Conservation (phyloP, 2,888 invertebrate genomes). For the Callyntrura sp. region DNA sequence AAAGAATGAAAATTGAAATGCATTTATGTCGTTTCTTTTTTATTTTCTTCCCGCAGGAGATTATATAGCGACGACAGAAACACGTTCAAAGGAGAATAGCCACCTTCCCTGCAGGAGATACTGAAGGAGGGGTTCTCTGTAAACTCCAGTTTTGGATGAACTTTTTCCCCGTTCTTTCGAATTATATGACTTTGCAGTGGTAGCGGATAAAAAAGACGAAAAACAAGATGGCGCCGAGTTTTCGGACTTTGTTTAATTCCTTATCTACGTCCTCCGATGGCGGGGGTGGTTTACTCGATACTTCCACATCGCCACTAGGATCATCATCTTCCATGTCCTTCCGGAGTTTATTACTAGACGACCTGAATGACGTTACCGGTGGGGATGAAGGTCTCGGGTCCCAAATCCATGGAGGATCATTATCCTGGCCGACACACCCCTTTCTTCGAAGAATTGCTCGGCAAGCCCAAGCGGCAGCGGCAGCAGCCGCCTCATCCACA, state of each 20-base stretch:
- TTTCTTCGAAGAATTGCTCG: slow-evolving; percentile 64
- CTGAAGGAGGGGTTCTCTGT: background rate
- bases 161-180: background rate
- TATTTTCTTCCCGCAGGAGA: too few species aligned
- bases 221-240: slow-evolving; percentile 46
- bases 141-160: slow-evolving; percentile 37
- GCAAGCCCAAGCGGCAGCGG: slow-evolving; percentile 35
- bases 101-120: background rate
- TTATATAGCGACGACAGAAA: too few species aligned
- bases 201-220: slow-evolving; percentile 63
- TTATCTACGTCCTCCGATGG: slow-evolving; percentile 36
- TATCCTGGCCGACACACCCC: slow-evolving; percentile 59
- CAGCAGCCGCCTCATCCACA: slow-evolving; percentile 33
- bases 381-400: slow-evolving; percentile 27
- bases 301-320: slow-evolving; percentile 38
- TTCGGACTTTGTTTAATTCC: slow-evolving; percentile 61
- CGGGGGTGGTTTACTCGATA: slow-evolving; percentile 14
- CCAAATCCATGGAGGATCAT: slow-evolving; percentile 48
- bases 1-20: too few species aligned
- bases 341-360: slow-evolving; percentile 73
- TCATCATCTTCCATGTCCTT: slow-evolving; percentile 75
- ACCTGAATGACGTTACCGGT: slow-evolving; percentile 65
- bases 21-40: too few species aligned
- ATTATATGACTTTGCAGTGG: slow-evolving; percentile 47
- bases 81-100: too few species aligned